A percentile compares a stretch with the other conserved stretches of the same genome.
Conservation (phyloP, 2,113 vertebrate genomes). For the Raja brachyura region DNA sequence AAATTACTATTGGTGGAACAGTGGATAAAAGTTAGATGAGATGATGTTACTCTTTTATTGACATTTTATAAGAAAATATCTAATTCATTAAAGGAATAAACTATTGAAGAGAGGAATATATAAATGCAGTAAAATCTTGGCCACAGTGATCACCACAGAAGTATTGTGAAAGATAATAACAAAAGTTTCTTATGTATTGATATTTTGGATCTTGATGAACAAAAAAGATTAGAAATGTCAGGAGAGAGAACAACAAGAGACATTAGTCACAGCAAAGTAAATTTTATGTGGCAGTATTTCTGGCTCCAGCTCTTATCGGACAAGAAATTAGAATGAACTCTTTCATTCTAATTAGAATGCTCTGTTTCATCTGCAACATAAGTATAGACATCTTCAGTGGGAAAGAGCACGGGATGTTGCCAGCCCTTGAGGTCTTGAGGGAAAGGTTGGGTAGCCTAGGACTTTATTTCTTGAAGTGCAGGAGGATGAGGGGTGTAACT, state of each 20-base stretch:
- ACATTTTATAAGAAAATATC: not conserved
- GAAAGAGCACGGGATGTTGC: no score
- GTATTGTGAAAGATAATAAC: not conserved
- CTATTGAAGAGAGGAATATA: not conserved
- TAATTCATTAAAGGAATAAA: not conserved
- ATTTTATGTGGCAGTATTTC: not conserved
- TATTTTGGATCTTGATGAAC: not conserved
- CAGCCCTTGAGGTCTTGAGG: no score
- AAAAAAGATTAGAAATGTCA: not conserved
- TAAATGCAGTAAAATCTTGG: not conserved
- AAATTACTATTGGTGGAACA: not conserved
- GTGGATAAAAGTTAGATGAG: not conserved
- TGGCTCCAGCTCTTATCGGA: not conserved
- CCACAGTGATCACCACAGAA: not conserved
- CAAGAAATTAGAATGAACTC: not conserved
- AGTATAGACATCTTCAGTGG: not conserved
- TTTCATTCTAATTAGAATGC: no score
- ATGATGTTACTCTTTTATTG: not conserved
- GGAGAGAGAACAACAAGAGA: not conserved
- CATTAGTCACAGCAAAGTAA: not conserved
- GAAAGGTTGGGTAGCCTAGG: no score
- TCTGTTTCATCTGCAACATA: not conserved
- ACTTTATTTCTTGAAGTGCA: no score
- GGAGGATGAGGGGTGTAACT: no score
- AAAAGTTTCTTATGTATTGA: not conserved